Base-by-base conservation (phyloP, 2,797 vertebrate species). In the Australoheros facetus region DNA sequence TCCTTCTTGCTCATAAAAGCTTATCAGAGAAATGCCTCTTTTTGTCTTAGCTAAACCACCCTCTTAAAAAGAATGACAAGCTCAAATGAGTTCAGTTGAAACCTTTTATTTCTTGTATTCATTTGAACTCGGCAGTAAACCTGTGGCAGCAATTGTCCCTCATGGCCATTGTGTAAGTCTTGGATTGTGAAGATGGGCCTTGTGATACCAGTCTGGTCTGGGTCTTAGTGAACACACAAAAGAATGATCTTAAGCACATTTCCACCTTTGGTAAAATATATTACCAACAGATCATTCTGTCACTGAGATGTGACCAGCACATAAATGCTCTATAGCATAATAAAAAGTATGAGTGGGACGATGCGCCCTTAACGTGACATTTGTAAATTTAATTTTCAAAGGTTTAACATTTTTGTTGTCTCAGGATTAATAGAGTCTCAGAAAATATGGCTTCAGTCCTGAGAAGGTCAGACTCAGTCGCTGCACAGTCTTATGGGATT, bases 401-500 rank as follows among this genome's bases (percentile, higher is more conserved):
- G 12, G 48, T 69, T 85, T 81, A 64, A 81, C 28, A 37, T 71
- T 76, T 80, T 17, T 73, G 16, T 72, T 78, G 45, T 42, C 75
- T 78, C 75, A 72, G 69, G 30, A 42, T 21, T 26, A 4, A 53
- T 79, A 4, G 13, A 55, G 71, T 82, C 37, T 78, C 14, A 21
- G 23, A 66, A 62, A 58, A 70, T 72, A 82, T 78, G 62, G 75
- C 78, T 86, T 60, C 60, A 77, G 81, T 85, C 76, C 72, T 21
- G 32, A 16, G 19, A 34, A 71, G 51, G 58, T 85, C 70, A 21
- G n/a, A 28, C 58, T 95, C 88, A 97, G 92, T 95, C 95, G 16
- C 96, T 93, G 87, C 97, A 99, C 71, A 94, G 87, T 74, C 79
- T 94, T 89, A 96, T 86, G 53, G 96, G 96, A 91, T 96, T 97